These are phyloP conservation scores for Parelbella ahira DNA, from an alignment of 2,888 invertebrate species.

Conservation along the genomic window DNA sequence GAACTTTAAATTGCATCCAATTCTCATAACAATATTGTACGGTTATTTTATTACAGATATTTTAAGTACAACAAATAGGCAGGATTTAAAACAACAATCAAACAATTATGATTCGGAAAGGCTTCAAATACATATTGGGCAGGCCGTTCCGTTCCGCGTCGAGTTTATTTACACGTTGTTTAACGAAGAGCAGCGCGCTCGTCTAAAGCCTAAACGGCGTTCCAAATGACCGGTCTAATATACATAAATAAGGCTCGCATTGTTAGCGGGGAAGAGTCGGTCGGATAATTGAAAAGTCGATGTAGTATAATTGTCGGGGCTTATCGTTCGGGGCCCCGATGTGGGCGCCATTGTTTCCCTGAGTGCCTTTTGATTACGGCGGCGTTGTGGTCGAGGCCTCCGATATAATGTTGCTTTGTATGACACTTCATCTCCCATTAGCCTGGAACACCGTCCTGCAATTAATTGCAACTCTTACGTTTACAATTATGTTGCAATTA, in stretches of 20 bases:
- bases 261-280: conserved; percentile 69
- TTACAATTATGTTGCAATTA: conserved; percentile 6
- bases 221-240: conserved; percentile 76
- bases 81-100: conserved; percentile 10
- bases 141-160: conserved; percentile 19
- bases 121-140: conserved; percentile 21
- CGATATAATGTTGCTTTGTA: conserved; percentile 75
- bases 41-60: no score
- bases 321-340: conserved; percentile 74
- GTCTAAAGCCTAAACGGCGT: conserved; percentile 54
- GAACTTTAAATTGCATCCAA: no score
- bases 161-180: conserved; percentile 33
- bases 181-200: conserved; percentile 45
- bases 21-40: no score
- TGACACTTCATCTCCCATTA: conserved; percentile 73
- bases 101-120: conserved; percentile 19
- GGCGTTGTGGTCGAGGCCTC: conserved; percentile 58
- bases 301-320: conserved; percentile 80
- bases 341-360: conserved; percentile 78
- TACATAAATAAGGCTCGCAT: conserved; percentile 76
- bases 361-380: conserved; percentile 78
- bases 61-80: no score
- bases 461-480: conserved; percentile 33
- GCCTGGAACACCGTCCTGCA: conserved; percentile 65
- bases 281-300: conserved; percentile 80